Conservation (phyloP, 2,113 vertebrate species). For the Melanotaenia duboulayi region DNA sequence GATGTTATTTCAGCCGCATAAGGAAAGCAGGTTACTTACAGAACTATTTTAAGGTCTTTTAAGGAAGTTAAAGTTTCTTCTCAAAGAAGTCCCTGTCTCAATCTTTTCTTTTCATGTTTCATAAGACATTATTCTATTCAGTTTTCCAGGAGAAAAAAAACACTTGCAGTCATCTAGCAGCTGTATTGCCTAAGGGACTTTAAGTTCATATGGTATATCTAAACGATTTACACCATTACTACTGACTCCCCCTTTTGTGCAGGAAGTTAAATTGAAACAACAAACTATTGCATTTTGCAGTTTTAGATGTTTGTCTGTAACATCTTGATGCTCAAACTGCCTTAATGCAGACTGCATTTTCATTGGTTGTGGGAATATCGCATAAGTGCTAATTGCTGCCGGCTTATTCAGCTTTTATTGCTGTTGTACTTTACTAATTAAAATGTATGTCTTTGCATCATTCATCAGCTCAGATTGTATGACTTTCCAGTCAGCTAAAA, state of each 20-base stretch:
- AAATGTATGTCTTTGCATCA: not conserved
- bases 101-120: not conserved
- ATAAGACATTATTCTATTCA: not conserved
- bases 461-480: not conserved
- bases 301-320: too few species aligned
- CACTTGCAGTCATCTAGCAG: too few species aligned
- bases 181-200: not conserved
- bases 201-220: too few species aligned
- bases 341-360: not conserved
- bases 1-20: slow-evolving; percentile 39
- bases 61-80: slow-evolving; percentile 16
- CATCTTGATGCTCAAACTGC: not conserved
- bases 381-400: not conserved
- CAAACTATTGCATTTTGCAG: too few species aligned
- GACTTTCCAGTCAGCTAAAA: not conserved
- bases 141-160: too few species aligned
- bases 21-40: slow-evolving; percentile 21
- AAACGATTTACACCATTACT: too few species aligned
- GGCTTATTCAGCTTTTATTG: not conserved
- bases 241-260: not conserved
- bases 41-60: slow-evolving; percentile 28
- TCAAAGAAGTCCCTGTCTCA: not conserved
- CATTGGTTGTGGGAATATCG: not conserved
- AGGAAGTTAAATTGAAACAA: not conserved
- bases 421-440: not conserved